Evolutionary conservation across 2,113 vertebrate genomes (phyloP).

Genomic region (Coturnix japonica): DNA sequence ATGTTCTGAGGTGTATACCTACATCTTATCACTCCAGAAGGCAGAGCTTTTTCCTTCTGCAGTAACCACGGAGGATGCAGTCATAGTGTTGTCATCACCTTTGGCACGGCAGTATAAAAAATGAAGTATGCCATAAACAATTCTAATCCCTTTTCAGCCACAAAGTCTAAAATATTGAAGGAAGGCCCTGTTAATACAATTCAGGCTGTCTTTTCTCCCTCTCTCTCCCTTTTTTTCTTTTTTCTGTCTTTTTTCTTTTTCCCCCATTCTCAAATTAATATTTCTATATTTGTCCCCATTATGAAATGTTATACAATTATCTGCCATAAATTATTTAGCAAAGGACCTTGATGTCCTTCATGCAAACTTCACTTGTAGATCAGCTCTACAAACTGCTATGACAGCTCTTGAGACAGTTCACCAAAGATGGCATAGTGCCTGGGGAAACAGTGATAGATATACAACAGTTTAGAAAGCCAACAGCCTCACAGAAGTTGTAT

Average conservation of each 20-base stretch:
- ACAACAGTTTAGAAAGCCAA: neutral
- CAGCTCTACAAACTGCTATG: neutral
- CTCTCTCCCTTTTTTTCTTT: too few species aligned
- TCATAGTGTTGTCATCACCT: conserved; percentile 10
- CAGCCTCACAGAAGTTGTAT: neutral
- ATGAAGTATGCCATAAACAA: neutral
- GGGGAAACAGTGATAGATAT: neutral
- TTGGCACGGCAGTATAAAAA: neutral
- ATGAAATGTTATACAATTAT: neutral
- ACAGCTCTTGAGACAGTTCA: neutral
- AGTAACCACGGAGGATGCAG: neutral
- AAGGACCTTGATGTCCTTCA: neutral
- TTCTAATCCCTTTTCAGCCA: neutral
- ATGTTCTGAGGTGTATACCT: neutral
- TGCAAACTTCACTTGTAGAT: neutral
- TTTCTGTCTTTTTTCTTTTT: neutral
- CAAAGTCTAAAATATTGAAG: neutral
- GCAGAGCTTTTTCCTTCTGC: neutral
- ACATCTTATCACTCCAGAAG: neutral
- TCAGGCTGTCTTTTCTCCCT: neutral
- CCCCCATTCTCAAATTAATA: neutral
- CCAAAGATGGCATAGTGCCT: neutral
- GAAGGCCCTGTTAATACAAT: neutral
- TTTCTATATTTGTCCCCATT: neutral
- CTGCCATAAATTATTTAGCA: neutral